A percentile compares a stretch with the other conserved stretches of the same genome.
Conservation (phyloP, 2,888 invertebrate genomes). For the Parochlus steinenii region DNA sequence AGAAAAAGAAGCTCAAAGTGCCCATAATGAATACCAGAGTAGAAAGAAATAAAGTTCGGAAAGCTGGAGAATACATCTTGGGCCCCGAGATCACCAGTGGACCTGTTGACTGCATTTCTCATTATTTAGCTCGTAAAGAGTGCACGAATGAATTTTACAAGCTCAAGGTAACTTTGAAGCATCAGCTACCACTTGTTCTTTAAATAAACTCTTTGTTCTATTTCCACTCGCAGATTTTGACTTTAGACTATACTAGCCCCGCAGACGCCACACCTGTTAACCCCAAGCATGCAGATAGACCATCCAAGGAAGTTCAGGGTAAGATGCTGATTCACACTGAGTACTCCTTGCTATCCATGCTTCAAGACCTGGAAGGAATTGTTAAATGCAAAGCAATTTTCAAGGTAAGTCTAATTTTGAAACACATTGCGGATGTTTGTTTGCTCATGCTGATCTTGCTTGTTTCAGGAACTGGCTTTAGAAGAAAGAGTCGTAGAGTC, state of each 20-base stretch:
- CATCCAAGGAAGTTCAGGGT: conserved; percentile 42
- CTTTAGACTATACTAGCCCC: not conserved
- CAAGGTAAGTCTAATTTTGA: conserved; percentile 34
- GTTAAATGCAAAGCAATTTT: conserved; percentile 62
- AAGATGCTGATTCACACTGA: conserved; percentile 65
- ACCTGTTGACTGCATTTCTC: conserved; percentile 40
- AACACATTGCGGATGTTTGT: conserved; percentile 2
- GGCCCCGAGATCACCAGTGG: conserved; percentile 7
- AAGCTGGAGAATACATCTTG: conserved; percentile 2
- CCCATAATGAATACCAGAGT: too few species aligned
- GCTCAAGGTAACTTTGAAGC: conserved; percentile 37
- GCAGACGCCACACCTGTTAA: conserved; percentile 7
- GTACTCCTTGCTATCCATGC: conserved; percentile 49
- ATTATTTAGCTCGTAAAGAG: conserved; percentile 54
- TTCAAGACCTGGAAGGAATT: conserved; percentile 53
- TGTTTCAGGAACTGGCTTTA: conserved; percentile 45
- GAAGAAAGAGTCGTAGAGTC: conserved; percentile 40
- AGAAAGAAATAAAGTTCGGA: too few species aligned
- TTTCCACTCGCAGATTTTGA: not conserved
- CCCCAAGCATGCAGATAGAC: not conserved
- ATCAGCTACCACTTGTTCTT: not conserved
- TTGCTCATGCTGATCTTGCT: conserved; percentile 10
- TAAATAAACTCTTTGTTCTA: not conserved
- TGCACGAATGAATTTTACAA: conserved; percentile 52
- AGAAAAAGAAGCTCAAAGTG: too few species aligned